phyloP scores from a whole-genome alignment of 2,888 invertebrate genomes.

The Volucella inflata region DNA sequence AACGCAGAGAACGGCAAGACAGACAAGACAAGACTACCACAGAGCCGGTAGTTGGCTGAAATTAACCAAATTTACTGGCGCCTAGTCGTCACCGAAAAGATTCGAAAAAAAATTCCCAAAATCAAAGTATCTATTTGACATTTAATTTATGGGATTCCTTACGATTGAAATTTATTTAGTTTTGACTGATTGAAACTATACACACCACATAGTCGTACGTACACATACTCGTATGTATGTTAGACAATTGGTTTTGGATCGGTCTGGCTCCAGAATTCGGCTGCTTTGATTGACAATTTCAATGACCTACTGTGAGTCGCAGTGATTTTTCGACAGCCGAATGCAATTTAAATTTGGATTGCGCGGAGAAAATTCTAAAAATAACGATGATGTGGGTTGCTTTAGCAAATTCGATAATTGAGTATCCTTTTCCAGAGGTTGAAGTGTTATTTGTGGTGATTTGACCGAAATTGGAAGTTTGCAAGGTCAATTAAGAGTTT shows the following conservation, averaged over 20 bases:
- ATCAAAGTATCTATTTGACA: slow-evolving; percentile 36
- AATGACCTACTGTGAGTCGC: slow-evolving; percentile 62
- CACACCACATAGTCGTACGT: no score
- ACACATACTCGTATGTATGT: no score
- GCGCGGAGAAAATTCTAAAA: slow-evolving; percentile 37
- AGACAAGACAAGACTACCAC: no score
- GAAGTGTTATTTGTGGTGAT: neutral
- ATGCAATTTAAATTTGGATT: slow-evolving; percentile 71
- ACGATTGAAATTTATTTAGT: slow-evolving; percentile 50
- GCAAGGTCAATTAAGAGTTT: slow-evolving; percentile 43
- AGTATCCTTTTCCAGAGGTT: slow-evolving; percentile 46
- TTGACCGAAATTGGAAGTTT: slow-evolving; percentile 28
- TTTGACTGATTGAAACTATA: slow-evolving; percentile 52
- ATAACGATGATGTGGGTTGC: slow-evolving; percentile 67
- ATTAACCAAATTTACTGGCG: slow-evolving; percentile 59
- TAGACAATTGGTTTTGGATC: neutral
- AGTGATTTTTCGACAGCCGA: slow-evolving; percentile 42
- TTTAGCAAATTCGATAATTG: slow-evolving; percentile 41
- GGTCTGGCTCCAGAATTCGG: neutral
- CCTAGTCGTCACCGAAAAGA: slow-evolving; percentile 28
- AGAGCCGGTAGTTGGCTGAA: slow-evolving; percentile 16
- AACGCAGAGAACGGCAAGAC: no score
- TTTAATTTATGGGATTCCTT: slow-evolving; percentile 61
- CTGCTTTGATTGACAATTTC: slow-evolving; percentile 68
- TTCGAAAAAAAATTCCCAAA: neutral